phyloP scores from a whole-genome alignment of 2,113 vertebrate genomes.

The Machaerirhynchus nigripectus region DNA sequence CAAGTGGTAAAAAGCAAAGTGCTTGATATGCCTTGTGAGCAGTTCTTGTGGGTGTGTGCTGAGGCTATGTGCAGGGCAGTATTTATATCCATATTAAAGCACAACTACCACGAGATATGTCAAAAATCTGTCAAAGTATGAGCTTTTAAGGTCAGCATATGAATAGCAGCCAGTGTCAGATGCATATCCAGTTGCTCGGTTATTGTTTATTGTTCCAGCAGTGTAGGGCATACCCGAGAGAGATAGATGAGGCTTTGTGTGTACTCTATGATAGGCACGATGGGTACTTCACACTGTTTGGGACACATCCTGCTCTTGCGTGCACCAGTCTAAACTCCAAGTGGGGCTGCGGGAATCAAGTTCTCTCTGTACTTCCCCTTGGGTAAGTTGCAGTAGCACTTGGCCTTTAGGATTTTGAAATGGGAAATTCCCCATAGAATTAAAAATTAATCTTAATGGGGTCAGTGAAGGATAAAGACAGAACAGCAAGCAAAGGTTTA shows the following conservation, averaged over 20 bases:
- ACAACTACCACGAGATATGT: conserved; percentile 7
- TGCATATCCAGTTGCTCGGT: background rate
- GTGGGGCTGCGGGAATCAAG: background rate
- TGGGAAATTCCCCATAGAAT: conserved; percentile 32
- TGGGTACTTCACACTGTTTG: background rate
- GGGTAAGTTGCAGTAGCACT: background rate
- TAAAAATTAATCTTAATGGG: background rate
- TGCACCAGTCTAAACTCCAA: background rate
- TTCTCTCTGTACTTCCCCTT: conserved; percentile 9
- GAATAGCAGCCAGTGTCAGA: conserved; percentile 42
- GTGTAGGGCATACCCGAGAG: background rate
- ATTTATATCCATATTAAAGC: background rate
- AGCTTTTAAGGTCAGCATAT: conserved; percentile 53
- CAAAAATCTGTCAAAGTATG: conserved; percentile 42
- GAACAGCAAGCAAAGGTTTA: conserved; percentile 18
- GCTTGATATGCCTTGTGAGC: background rate
- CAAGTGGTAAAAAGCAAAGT: background rate
- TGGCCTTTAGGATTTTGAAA: conserved; percentile 19
- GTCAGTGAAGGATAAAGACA: conserved; percentile 20
- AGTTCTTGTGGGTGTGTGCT: background rate
- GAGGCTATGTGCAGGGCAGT: background rate
- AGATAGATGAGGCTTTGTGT: conserved; percentile 46
- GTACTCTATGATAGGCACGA: background rate
- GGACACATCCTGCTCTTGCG: conserved; percentile 9
- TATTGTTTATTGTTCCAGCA: conserved; percentile 59